A percentile compares a stretch with the other conserved stretches of the same genome.
These are phyloP conservation scores for Rallus crepitans DNA, from an alignment of 2,797 vertebrate species.

Conservation along the genomic window DNA sequence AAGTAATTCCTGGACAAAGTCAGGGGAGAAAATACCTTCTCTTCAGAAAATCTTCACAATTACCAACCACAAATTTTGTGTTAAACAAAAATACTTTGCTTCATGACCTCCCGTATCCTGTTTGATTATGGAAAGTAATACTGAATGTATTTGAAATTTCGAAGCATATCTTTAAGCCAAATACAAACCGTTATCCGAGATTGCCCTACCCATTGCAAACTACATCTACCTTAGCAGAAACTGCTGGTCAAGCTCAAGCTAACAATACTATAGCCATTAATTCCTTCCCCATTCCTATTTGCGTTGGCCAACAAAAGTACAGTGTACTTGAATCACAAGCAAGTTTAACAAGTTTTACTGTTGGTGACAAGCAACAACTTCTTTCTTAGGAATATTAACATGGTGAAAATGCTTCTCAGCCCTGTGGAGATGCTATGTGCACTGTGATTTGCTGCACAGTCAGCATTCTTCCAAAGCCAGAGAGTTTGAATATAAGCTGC, in stretches of 20 bases:
- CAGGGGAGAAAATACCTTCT: not conserved
- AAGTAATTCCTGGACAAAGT: not conserved
- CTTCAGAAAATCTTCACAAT: not conserved
- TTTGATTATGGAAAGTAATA: not conserved
- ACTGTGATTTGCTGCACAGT: not conserved
- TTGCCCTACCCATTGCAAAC: not conserved
- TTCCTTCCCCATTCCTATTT: not conserved
- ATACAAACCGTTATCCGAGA: not conserved
- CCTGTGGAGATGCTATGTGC: not conserved
- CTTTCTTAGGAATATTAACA: not conserved
- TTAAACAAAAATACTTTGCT: not conserved
- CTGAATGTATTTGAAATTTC: not conserved
- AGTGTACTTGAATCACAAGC: not conserved
- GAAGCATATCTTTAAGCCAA: not conserved
- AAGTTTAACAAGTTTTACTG: not conserved
- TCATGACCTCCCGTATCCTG: not conserved
- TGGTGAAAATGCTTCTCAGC: not conserved
- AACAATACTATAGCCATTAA: not conserved
- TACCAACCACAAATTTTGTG: not conserved
- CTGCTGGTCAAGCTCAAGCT: not conserved
- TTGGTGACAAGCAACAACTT: not conserved
- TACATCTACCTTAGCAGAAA: not conserved
- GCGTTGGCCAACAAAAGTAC: rapidly evolving
- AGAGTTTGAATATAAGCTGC: not conserved
- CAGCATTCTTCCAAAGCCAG: not conserved